Percentiles rank a stretch among this genome's conserved stretches.
Evolutionary conservation across 64 coral and sea anemone species (phyloP).

Genomic region (Stichodactyla helianthus): DNA sequence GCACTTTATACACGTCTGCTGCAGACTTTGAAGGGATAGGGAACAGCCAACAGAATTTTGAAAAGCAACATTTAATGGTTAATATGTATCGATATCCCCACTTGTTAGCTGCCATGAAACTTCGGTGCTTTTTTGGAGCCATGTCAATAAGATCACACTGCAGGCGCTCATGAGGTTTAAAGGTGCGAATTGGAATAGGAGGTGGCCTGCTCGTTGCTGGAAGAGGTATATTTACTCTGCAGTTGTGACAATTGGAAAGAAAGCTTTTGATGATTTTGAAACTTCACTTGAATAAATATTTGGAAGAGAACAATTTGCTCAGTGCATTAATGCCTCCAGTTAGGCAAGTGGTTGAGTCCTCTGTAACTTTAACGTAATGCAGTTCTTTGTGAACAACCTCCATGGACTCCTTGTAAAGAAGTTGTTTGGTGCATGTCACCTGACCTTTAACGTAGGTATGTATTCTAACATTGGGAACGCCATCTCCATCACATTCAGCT

Average conservation of each 20-base stretch:
- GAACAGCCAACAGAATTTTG: constrained; percentile 25
- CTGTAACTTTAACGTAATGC: neutral
- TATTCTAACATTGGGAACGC: constrained; percentile 7
- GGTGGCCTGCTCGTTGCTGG: constrained; percentile 2
- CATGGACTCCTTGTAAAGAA: constrained; percentile 32
- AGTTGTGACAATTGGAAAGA: neutral
- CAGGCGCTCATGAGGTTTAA: constrained; percentile 14
- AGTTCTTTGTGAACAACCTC: neutral
- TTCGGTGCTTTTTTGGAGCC: constrained; percentile 30
- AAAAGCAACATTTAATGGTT: constrained; percentile 38
- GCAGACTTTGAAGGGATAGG: constrained; percentile 12
- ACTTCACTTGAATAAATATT: constrained; percentile 19
- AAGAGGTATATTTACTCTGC: constrained; percentile 22
- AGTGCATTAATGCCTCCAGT: constrained; percentile 39
- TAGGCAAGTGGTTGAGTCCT: neutral
- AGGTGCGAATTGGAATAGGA: neutral
- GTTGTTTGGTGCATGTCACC: neutral
- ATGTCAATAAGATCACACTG: constrained; percentile 35
- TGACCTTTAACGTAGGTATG: constrained; percentile 4
- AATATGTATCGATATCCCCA: constrained; percentile 21
- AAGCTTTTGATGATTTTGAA: neutral
- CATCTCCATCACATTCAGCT: neutral
- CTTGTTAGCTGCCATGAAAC: constrained; percentile 11
- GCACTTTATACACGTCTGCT: neutral
- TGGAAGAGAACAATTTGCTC: constrained; percentile 7